Evolutionary conservation across 2,113 vertebrate species (phyloP).

Genomic region (Cacatua alba): DNA sequence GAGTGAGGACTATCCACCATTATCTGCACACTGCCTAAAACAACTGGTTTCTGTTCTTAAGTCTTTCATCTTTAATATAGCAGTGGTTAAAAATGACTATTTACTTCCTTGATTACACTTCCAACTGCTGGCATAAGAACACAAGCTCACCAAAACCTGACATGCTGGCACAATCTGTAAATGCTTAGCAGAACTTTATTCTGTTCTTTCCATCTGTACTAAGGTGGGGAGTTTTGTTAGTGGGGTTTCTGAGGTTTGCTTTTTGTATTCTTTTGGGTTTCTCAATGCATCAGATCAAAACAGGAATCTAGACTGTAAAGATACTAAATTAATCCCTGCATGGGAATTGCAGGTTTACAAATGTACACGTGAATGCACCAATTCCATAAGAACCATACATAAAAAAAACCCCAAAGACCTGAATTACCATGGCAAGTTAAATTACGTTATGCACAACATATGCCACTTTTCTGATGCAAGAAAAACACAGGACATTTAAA

Average conservation of each 20-base stretch:
- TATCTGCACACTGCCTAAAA: not conserved
- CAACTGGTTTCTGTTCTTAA: conserved; percentile 28
- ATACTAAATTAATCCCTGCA: not conserved
- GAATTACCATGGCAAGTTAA: not conserved
- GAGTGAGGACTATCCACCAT: not conserved
- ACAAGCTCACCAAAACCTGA: conserved; percentile 6
- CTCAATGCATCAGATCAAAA: not conserved
- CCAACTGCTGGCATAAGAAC: conserved; percentile 17
- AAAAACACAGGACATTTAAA: not conserved
- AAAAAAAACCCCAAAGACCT: not conserved
- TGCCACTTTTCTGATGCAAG: not conserved
- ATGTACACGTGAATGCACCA: rapidly evolving
- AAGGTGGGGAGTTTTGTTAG: not conserved
- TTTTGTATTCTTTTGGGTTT: not conserved
- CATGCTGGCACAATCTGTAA: conserved; percentile 12
- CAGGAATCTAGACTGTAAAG: not conserved
- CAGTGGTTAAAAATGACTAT: conserved; percentile 16
- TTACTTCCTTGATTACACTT: conserved; percentile 49
- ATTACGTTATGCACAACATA: not conserved
- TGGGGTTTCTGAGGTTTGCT: not conserved
- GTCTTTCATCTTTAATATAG: conserved; percentile 18
- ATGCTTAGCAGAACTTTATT: not conserved
- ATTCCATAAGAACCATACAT: not conserved
- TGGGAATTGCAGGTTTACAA: not conserved
- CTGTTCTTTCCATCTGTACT: not conserved